A percentile compares a stretch with the other conserved stretches of the same genome.
These are phyloP conservation scores for Cerastis rubricosa DNA, from an alignment of 2,888 invertebrate species.

Conservation along the genomic window DNA sequence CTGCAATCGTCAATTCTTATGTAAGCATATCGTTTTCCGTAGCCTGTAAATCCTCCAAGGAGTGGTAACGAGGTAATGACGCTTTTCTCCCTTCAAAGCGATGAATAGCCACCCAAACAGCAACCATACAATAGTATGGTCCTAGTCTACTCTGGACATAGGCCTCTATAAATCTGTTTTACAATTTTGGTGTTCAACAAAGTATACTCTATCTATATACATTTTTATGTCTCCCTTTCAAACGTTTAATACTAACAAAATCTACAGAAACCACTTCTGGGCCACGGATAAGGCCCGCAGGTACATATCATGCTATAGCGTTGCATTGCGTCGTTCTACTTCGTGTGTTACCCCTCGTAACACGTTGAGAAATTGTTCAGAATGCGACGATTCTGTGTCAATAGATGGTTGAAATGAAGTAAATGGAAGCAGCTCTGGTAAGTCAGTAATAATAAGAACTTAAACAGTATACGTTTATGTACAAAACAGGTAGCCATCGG, in stretches of 20 bases:
- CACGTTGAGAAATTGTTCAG: conserved; percentile 6
- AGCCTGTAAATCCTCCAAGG: not conserved
- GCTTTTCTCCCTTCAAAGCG: not conserved
- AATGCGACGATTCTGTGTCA: conserved; percentile 31
- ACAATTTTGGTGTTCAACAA: not conserved
- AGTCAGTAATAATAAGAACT: conserved; percentile 24
- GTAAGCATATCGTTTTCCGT: not conserved
- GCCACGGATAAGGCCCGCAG: not conserved
- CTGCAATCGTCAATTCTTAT: not conserved
- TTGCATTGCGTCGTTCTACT: not conserved
- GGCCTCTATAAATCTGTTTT: not conserved
- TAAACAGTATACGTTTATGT: conserved; percentile 17
- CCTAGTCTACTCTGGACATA: not conserved
- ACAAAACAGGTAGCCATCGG: conserved; percentile 15
- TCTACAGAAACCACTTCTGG: not conserved
- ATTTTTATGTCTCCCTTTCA: not conserved
- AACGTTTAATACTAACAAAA: not conserved
- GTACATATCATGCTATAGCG: not conserved
- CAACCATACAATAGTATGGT: not conserved
- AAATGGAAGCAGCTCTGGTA: conserved; percentile 4
- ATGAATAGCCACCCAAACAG: not conserved
- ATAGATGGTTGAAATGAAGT: conserved; percentile 18
- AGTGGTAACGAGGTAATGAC: not conserved
- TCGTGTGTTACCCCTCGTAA: not conserved
- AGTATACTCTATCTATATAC: not conserved